Evolutionary conservation across 2,113 vertebrate species (phyloP).

Genomic region (Lichenostomus cassidix): DNA sequence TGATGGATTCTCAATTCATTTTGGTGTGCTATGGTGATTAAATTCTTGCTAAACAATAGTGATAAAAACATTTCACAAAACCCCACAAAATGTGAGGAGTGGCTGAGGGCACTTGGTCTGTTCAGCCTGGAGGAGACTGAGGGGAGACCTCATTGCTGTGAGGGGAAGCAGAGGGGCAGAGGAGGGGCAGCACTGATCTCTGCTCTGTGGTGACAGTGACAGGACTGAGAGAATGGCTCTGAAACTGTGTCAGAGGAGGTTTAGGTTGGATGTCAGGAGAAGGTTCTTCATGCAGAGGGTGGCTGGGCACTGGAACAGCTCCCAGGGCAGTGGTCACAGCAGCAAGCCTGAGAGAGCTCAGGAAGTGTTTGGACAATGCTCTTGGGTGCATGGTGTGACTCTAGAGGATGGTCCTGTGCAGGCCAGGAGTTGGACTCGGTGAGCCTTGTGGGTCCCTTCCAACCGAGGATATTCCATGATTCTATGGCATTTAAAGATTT

Average conservation of each 20-base stretch:
- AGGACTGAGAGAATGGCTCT: not conserved
- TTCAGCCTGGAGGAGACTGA: not conserved
- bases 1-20: not conserved
- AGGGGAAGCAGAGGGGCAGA: no score
- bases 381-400: accelerated
- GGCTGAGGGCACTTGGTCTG: not conserved
- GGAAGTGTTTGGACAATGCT: accelerated
- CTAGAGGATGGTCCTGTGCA: not conserved
- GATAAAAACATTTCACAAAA: not conserved
- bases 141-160: not conserved
- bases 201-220: not conserved
- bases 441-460: not conserved
- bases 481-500: not conserved
- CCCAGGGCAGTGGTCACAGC: not conserved
- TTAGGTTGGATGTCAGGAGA: not conserved
- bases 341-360: not conserved
- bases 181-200: not conserved
- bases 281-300: accelerated
- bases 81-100: not conserved
- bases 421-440: not conserved
- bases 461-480: not conserved
- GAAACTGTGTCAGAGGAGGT: not conserved
- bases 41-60: not conserved
- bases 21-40: not conserved
- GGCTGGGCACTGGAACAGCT: accelerated